Percentiles rank a stretch among this genome's conserved stretches.
phyloP scores from a whole-genome alignment of 1,140 invertebrate genomes.

The Panagrolaimus sp. region DNA sequence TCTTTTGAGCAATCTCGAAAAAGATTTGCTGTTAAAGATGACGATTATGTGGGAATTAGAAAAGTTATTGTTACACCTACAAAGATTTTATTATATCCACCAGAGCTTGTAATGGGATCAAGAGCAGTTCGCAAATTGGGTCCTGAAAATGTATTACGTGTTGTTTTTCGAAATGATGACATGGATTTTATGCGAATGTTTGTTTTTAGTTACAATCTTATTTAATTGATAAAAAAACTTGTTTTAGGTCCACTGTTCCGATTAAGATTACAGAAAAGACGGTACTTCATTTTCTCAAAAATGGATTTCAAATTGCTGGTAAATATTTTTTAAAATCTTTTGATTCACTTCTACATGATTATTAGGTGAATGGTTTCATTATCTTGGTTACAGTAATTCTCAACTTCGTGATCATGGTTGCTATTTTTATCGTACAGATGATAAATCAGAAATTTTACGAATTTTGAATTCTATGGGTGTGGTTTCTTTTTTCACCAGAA shows the following conservation, averaged over 20 bases:
- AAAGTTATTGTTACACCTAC: conserved; percentile 13
- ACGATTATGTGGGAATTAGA: background rate
- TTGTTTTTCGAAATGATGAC: background rate
- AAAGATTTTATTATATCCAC: background rate
- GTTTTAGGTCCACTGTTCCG: background rate
- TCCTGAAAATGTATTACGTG: background rate
- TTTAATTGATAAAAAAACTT: no score
- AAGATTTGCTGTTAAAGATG: background rate
- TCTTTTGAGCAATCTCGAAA: background rate
- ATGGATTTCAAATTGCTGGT: background rate
- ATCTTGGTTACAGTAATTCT: background rate
- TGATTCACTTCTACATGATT: no score
- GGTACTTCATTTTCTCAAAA: background rate
- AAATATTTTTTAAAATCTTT: no score
- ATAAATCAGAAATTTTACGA: background rate
- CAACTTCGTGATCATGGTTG: conserved; percentile 1
- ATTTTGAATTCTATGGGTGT: background rate
- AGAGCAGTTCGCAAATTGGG: background rate
- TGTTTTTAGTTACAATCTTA: no score
- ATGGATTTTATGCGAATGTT: conserved; percentile 1
- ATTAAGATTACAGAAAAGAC: background rate
- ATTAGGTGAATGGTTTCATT: background rate
- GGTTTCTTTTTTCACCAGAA: no score
- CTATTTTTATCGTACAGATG: background rate
- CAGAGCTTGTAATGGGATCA: background rate